Evolutionary conservation across 1,140 invertebrate genomes (phyloP).

Genomic region (Leucophenga varia): DNA sequence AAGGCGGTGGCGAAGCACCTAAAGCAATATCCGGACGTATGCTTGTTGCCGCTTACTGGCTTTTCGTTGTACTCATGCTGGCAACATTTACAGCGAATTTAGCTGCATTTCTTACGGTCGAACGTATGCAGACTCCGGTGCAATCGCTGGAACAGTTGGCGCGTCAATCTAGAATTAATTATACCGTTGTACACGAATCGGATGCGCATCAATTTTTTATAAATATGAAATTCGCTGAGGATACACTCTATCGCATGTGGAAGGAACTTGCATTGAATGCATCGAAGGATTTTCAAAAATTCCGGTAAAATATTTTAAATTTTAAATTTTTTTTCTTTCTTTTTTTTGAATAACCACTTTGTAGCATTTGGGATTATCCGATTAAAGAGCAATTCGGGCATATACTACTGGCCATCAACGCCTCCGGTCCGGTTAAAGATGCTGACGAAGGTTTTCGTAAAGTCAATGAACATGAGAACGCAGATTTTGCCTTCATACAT

Average conservation of each 20-base stretch:
- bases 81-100: slow-evolving; percentile 96
- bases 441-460: slow-evolving; percentile 74
- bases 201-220: slow-evolving; percentile 83
- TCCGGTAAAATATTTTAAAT: slow-evolving; percentile 6
- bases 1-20: slow-evolving; percentile 85
- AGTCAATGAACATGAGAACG: slow-evolving; percentile 73
- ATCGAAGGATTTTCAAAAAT: slow-evolving; percentile 62
- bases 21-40: slow-evolving; percentile 81
- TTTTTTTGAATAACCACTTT: not conserved
- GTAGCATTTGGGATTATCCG: slow-evolving; percentile 89
- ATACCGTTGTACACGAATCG: slow-evolving; percentile 82
- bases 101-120: slow-evolving; percentile 94
- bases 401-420: slow-evolving; percentile 80
- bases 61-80: slow-evolving; percentile 89
- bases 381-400: slow-evolving; percentile 88
- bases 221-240: slow-evolving; percentile 89
- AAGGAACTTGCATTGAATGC: slow-evolving; percentile 84
- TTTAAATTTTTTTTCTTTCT: not conserved
- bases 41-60: slow-evolving; percentile 88
- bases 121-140: slow-evolving; percentile 91
- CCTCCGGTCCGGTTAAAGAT: slow-evolving; percentile 69
- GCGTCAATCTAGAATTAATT: slow-evolving; percentile 85
- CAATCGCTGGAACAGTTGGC: slow-evolving; percentile 85
- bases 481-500: slow-evolving; percentile 87
- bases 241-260: slow-evolving; percentile 85